Percentiles rank a stretch among this genome's conserved stretches.
Conservation (phyloP, 2,888 invertebrate genomes). For the Eristalis intricaria region DNA sequence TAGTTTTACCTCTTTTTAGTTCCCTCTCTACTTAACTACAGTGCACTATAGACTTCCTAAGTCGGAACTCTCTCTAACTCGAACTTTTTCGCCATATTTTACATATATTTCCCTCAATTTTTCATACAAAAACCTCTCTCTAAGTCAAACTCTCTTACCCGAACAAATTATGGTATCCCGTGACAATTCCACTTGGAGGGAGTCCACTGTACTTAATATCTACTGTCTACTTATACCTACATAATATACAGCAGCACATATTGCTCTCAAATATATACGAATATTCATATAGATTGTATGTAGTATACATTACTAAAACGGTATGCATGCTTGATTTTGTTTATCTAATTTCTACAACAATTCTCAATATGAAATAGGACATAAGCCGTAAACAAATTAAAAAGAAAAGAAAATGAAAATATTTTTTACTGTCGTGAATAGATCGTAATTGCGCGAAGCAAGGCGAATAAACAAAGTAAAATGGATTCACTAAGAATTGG, state of each 20-base stretch:
- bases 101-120: no score
- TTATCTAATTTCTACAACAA: neutral
- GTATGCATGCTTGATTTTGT: neutral
- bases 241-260: neutral
- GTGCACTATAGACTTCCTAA: no score
- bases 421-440: conserved; percentile 5
- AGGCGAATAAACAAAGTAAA: conserved; percentile 3
- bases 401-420: conserved; percentile 7
- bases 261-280: neutral
- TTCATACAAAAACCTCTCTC: no score
- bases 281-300: neutral
- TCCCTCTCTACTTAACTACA: no score
- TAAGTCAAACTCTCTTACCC: no score
- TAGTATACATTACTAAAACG: neutral
- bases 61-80: no score
- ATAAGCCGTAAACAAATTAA: neutral
- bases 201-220: no score
- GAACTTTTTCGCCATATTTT: no score
- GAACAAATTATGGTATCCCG: no score
- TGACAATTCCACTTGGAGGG: no score
- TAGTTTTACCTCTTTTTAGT: no score
- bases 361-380: neutral
- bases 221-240: neutral
- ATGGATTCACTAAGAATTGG: conserved; percentile 36
- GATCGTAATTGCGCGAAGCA: conserved; percentile 11